Conservation (phyloP, 2,888 invertebrate genomes). For the Psylliodes chrysocephalus region DNA sequence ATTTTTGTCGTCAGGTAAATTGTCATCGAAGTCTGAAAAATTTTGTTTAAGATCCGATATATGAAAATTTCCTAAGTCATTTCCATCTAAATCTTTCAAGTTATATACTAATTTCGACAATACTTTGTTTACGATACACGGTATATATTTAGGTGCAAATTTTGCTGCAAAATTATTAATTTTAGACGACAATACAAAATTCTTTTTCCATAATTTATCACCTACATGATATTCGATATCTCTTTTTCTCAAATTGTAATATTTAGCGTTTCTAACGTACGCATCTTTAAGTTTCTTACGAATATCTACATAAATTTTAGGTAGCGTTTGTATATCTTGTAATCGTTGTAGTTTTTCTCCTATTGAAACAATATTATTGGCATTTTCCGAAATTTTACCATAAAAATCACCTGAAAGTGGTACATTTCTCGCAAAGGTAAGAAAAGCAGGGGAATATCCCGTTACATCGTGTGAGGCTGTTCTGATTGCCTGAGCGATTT, state of each 20-base stretch:
- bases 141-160: constrained; percentile 43
- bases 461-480: too few species aligned
- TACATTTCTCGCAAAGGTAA: too few species aligned
- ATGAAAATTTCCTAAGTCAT: constrained; percentile 42
- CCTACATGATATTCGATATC: constrained; percentile 37
- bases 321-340: too few species aligned
- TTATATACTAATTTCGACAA: constrained; percentile 39
- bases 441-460: too few species aligned
- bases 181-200: constrained; percentile 37
- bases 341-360: too few species aligned
- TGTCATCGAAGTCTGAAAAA: constrained; percentile 8
- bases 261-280: constrained; percentile 32
- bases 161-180: constrained; percentile 40
- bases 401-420: too few species aligned
- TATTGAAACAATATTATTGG: too few species aligned
- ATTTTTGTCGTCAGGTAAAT: too few species aligned
- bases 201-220: constrained; percentile 40
- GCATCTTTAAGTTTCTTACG: constrained; percentile 29
- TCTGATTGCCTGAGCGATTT: constrained; percentile 32
- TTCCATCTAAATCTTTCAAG: constrained; percentile 36
- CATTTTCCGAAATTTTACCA: too few species aligned
- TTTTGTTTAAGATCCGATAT: constrained; percentile 40
- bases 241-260: constrained; percentile 42
- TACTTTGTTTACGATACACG: constrained; percentile 39
- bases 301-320: constrained; percentile 33